Conservation (phyloP, 2,113 vertebrate genomes). For the Gobius niger region DNA sequence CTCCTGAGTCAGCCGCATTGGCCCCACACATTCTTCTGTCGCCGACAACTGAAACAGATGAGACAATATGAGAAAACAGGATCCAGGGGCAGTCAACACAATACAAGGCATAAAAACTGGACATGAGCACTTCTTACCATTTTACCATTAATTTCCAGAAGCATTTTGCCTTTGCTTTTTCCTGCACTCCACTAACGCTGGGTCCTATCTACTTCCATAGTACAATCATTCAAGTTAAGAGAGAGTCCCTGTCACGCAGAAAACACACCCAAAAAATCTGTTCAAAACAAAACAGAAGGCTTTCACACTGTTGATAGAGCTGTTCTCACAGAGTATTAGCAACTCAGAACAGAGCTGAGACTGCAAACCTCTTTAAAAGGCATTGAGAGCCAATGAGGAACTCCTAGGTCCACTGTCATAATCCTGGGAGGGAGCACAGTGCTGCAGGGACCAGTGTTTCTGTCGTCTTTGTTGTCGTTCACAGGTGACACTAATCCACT, state of each 20-base stretch:
- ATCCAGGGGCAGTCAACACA: background rate
- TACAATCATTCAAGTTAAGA: background rate
- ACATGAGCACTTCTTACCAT: conserved; percentile 53
- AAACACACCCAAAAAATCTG: conserved; percentile 6
- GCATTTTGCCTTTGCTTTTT: conserved; percentile 47
- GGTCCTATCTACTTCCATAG: background rate
- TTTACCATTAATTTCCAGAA: conserved; percentile 63
- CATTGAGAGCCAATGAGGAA: conserved; percentile 55
- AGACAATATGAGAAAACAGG: conserved; percentile 2
- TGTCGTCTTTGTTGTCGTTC: conserved; percentile 7
- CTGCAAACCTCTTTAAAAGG: conserved; percentile 55
- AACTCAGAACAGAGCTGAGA: conserved; percentile 2
- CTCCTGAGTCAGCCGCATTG: conserved; percentile 93
- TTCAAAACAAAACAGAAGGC: background rate
- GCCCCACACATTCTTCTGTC: conserved; percentile 88
- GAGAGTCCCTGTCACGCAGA: background rate
- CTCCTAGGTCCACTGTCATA: conserved; percentile 55
- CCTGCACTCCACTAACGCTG: conserved; percentile 2
- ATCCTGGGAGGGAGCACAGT: conserved; percentile 48
- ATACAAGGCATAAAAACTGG: background rate
- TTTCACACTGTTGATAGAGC: background rate
- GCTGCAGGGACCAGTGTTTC: conserved; percentile 12
- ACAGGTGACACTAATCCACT: conserved; percentile 34
- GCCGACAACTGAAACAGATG: conserved; percentile 78
- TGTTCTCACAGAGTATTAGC: conserved; percentile 24